Evolutionary conservation across 2,888 invertebrate genomes (phyloP).

Genomic region (Eristalis intricaria): DNA sequence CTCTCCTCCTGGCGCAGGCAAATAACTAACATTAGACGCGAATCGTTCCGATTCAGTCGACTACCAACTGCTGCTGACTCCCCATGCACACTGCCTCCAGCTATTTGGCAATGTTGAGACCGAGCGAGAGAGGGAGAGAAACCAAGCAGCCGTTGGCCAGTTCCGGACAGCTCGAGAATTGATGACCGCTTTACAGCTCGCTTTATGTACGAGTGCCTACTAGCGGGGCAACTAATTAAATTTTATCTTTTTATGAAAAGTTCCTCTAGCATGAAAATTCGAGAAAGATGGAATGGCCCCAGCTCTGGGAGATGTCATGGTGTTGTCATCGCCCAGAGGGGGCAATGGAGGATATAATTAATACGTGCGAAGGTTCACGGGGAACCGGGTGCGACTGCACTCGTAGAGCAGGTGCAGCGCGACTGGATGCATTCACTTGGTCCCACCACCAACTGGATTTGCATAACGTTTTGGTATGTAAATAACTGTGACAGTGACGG

Average conservation of each 20-base stretch:
- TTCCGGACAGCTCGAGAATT: slow-evolving; percentile 18
- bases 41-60: slow-evolving; percentile 5
- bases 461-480: slow-evolving; percentile 58
- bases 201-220: background rate
- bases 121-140: background rate
- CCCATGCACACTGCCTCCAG: slow-evolving; percentile 18
- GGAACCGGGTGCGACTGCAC: background rate
- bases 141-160: slow-evolving; percentile 3
- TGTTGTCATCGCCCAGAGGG: slow-evolving; percentile 25
- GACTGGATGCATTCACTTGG: background rate
- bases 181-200: slow-evolving; percentile 14
- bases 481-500: slow-evolving; percentile 58
- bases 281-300: slow-evolving; percentile 5
- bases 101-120: background rate
- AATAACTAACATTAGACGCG: slow-evolving; percentile 54
- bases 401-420: background rate
- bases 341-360: background rate
- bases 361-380: slow-evolving; percentile 6
- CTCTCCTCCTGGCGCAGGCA: slow-evolving; percentile 35
- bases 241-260: slow-evolving; percentile 15
- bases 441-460: slow-evolving; percentile 11
- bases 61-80: background rate
- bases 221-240: slow-evolving; percentile 35
- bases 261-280: slow-evolving; percentile 26
- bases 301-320: slow-evolving; percentile 32